Percentiles rank a stretch among this genome's conserved stretches.
phyloP scores from a whole-genome alignment of 1,140 invertebrate genomes.

The Hycleus phaleratus region DNA sequence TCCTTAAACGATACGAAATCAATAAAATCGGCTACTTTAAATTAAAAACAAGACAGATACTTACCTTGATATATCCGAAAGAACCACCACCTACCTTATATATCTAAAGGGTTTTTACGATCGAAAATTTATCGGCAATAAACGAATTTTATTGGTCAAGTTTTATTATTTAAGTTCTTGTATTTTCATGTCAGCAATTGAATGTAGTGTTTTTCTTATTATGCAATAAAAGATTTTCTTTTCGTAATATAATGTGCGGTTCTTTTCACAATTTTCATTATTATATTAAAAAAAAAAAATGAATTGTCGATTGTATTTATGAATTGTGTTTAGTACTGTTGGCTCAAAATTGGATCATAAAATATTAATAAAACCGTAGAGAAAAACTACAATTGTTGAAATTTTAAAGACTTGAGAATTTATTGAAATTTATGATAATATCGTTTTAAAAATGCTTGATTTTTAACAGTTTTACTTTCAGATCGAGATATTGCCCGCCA shows the following conservation, averaged over 20 bases:
- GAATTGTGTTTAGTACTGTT: too few relatives aligned
- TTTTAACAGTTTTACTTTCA: too few relatives aligned
- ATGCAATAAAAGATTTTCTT: conserved; percentile 35
- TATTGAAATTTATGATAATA: too few relatives aligned
- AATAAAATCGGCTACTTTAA: conserved; percentile 20
- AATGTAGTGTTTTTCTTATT: conserved; percentile 37
- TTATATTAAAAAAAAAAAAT: too few relatives aligned
- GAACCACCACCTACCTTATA: conserved; percentile 10
- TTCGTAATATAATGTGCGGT: neutral
- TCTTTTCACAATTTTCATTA: too few relatives aligned
- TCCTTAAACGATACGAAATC: conserved; percentile 1
- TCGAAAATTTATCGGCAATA: conserved; percentile 36
- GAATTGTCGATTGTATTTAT: too few relatives aligned
- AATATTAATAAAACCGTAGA: too few relatives aligned
- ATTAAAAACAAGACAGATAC: conserved; percentile 25
- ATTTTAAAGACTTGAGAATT: too few relatives aligned
- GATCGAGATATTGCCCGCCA: too few relatives aligned
- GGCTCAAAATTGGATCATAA: too few relatives aligned
- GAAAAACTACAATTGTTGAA: too few relatives aligned
- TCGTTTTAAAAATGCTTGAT: too few relatives aligned
- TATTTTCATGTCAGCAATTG: conserved; percentile 39
- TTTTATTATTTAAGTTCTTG: conserved; percentile 40
- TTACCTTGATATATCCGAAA: conserved; percentile 18
- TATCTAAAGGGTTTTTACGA: conserved; percentile 32
- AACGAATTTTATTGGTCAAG: conserved; percentile 36